Conservation (phyloP, 2,113 vertebrate species). For the Elachura formosa region DNA sequence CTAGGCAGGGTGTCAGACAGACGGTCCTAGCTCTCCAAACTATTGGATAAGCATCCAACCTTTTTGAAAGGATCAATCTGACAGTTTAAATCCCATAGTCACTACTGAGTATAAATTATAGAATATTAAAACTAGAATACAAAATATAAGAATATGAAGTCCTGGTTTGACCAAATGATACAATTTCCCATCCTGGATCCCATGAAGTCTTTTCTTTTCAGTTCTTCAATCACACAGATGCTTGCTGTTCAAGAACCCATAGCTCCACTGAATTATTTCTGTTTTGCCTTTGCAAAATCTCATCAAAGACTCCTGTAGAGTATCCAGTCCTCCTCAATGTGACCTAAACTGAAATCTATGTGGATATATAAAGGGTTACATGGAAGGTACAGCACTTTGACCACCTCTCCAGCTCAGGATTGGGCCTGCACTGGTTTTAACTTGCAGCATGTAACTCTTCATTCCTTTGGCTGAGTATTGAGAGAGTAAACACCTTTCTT, state of each 20-base stretch:
- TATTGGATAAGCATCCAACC: background rate
- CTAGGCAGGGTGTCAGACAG: background rate
- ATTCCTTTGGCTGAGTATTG: background rate
- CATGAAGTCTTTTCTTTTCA: background rate
- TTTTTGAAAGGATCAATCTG: background rate
- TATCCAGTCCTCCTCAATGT: background rate
- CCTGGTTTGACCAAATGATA: background rate
- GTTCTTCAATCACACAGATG: background rate
- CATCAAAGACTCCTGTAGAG: background rate
- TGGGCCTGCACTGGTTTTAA: background rate
- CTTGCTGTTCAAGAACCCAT: background rate
- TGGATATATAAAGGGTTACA: background rate
- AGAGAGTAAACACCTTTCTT: background rate
- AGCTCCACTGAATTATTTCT: background rate
- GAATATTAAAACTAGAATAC: background rate
- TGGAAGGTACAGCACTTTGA: background rate
- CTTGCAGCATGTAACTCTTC: background rate
- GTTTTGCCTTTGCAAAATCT: background rate
- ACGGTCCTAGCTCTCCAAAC: background rate
- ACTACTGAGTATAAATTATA: background rate
- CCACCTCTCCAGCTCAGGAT: background rate
- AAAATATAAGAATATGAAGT: background rate
- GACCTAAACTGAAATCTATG: accelerated
- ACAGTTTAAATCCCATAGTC: background rate
- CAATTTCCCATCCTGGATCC: background rate